These are phyloP conservation scores for Osmoderma eremita DNA, from an alignment of 2,888 invertebrate genomes.

Conservation along the genomic window DNA sequence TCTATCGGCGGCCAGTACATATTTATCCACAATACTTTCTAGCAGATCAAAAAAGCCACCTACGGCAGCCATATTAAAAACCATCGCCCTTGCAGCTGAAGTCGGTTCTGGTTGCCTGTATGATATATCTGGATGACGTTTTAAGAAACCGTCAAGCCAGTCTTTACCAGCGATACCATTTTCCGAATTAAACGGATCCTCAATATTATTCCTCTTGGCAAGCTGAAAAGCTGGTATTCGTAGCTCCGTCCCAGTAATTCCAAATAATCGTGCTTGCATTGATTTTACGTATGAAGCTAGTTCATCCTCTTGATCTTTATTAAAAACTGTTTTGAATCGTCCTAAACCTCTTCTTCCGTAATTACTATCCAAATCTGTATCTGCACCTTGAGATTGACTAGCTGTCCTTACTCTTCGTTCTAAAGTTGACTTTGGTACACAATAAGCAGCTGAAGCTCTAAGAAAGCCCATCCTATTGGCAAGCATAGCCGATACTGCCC, in stretches of 20 bases:
- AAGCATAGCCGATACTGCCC: no score
- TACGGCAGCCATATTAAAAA: conserved; percentile 26
- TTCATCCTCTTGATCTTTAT: conserved; percentile 43
- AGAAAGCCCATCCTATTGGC: no score
- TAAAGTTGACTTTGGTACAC: no score
- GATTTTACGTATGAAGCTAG: conserved; percentile 45
- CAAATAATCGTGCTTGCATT: conserved; percentile 47
- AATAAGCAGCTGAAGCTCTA: no score
- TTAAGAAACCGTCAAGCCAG: no score
- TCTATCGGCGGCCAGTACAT: conserved; percentile 37
- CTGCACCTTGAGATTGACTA: no score
- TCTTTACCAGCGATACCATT: no score
- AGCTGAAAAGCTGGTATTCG: conserved; percentile 57
- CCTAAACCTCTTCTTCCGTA: no score
- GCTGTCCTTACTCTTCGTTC: no score
- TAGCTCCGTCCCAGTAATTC: conserved; percentile 56
- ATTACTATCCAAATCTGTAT: no score
- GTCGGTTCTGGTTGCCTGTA: conserved; percentile 33
- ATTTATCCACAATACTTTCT: conserved; percentile 24
- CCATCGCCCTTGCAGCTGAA: conserved; percentile 31
- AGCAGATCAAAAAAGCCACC: conserved; percentile 39
- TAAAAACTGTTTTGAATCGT: conserved; percentile 20
- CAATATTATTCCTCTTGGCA: conserved; percentile 6
- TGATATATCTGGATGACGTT: conserved; percentile 7
- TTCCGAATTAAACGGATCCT: no score